Evolutionary conservation across 2,888 invertebrate genomes (phyloP).

Genomic region (Pseudococcus viburni): DNA sequence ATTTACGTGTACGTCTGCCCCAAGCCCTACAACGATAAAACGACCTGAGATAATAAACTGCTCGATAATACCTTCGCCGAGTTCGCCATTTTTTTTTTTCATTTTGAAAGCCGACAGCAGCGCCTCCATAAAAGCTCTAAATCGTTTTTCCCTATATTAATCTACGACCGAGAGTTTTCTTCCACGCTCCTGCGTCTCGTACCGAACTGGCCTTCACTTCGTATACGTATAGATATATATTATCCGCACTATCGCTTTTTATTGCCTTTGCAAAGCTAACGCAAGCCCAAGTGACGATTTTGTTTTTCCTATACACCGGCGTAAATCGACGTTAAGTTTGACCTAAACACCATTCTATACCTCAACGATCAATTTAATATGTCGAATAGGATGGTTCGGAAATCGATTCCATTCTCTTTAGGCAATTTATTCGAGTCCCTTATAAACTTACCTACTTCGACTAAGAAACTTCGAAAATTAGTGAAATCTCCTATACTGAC

Average conservation of each 20-base stretch:
- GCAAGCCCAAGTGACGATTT: too few relatives aligned
- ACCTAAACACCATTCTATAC: too few relatives aligned
- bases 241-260: conserved; percentile 41
- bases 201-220: not conserved
- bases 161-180: not conserved
- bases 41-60: conserved; percentile 58
- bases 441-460: too few relatives aligned
- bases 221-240: not conserved
- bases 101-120: conserved; percentile 39
- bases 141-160: not conserved
- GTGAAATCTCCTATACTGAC: too few relatives aligned
- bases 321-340: too few relatives aligned
- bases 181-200: not conserved
- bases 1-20: not conserved
- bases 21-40: not conserved
- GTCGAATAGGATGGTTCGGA: too few relatives aligned
- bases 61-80: conserved; percentile 47
- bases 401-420: too few relatives aligned
- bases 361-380: too few relatives aligned
- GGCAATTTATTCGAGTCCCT: too few relatives aligned
- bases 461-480: too few relatives aligned
- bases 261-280: not conserved
- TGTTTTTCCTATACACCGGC: too few relatives aligned
- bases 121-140: conserved; percentile 22
- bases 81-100: not conserved